Percentiles rank a stretch among this genome's conserved stretches.
Evolutionary conservation across 2,113 vertebrate genomes (phyloP).

Genomic region (Calypte anna): DNA sequence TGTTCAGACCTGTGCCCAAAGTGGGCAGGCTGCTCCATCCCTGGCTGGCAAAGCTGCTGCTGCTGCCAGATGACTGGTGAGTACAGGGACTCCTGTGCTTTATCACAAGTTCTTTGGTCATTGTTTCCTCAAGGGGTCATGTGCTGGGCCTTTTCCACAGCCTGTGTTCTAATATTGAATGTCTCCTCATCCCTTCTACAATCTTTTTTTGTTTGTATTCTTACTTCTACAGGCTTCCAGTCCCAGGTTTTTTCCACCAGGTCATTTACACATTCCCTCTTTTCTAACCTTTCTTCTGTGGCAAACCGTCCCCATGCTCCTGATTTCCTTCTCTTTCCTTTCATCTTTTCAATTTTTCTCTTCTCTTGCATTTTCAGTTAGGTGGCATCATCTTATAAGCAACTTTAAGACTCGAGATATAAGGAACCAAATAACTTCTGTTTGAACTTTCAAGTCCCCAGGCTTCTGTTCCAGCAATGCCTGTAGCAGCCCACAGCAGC

Average conservation of each 20-base stretch:
- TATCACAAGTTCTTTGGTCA: not conserved
- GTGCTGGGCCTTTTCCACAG: not conserved
- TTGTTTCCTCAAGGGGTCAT: not conserved
- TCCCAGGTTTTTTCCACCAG: not conserved
- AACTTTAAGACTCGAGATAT: not conserved
- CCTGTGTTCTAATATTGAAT: not conserved
- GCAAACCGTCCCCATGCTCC: not conserved
- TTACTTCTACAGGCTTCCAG: not conserved
- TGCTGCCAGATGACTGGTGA: not conserved
- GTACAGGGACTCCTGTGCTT: not conserved
- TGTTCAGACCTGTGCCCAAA: not conserved
- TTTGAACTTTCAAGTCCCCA: not conserved
- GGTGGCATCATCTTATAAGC: not conserved
- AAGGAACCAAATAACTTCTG: not conserved
- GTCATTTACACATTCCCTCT: not conserved
- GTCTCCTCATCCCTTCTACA: not conserved
- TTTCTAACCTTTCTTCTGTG: not conserved
- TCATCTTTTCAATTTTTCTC: not conserved
- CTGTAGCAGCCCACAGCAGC: not conserved
- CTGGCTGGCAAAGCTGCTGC: not conserved
- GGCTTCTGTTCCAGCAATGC: not conserved
- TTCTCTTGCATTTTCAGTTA: not conserved
- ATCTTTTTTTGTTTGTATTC: not conserved
- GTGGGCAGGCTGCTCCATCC: not conserved
- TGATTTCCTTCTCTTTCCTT: not conserved